Percentiles rank a stretch among this genome's conserved stretches.
Evolutionary conservation across 2,888 invertebrate genomes (phyloP).

Genomic region (Metalampra italica): DNA sequence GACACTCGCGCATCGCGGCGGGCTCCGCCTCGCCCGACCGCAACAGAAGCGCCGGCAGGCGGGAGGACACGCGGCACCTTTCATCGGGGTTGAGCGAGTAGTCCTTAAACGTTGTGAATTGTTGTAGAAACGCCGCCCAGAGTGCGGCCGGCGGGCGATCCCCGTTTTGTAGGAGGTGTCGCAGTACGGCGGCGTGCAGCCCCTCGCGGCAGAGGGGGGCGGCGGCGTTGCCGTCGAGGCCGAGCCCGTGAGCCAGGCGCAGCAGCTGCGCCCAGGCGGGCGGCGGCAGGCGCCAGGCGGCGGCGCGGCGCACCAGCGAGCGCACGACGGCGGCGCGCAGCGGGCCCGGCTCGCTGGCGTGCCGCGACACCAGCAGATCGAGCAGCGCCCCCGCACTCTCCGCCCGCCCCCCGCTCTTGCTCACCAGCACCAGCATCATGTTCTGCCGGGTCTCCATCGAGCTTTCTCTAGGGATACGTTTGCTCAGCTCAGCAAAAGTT

Average conservation of each 20-base stretch:
- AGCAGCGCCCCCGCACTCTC: slow-evolving; percentile 37
- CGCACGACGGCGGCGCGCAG: slow-evolving; percentile 51
- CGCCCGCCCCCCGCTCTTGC: slow-evolving; percentile 48
- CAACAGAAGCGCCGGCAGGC: slow-evolving; percentile 18
- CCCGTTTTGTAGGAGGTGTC: slow-evolving; percentile 31
- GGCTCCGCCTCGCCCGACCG: slow-evolving; percentile 5
- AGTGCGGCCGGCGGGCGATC: slow-evolving; percentile 20
- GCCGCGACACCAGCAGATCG: slow-evolving; percentile 29
- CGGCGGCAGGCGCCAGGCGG: slow-evolving; percentile 44
- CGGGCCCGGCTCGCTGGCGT: slow-evolving; percentile 46
- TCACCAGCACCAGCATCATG: slow-evolving; percentile 55
- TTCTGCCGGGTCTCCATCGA: slow-evolving; percentile 39
- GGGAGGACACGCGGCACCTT: slow-evolving; percentile 21
- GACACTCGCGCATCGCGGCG: neutral
- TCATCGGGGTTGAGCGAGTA: slow-evolving; percentile 39
- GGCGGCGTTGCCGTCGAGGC: slow-evolving; percentile 40
- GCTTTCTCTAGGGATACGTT: slow-evolving; percentile 36
- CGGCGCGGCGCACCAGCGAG: slow-evolving; percentile 49
- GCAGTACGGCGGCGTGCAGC: slow-evolving; percentile 49
- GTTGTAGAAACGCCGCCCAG: slow-evolving; percentile 29
- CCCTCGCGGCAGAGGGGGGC: slow-evolving; percentile 45
- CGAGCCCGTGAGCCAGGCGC: slow-evolving; percentile 42
- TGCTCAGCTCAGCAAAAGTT: slow-evolving; percentile 44
- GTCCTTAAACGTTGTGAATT: slow-evolving; percentile 38
- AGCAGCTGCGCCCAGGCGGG: slow-evolving; percentile 40